Base-by-base conservation (phyloP, 2,113 vertebrate species). In the Python bivittatus region DNA sequence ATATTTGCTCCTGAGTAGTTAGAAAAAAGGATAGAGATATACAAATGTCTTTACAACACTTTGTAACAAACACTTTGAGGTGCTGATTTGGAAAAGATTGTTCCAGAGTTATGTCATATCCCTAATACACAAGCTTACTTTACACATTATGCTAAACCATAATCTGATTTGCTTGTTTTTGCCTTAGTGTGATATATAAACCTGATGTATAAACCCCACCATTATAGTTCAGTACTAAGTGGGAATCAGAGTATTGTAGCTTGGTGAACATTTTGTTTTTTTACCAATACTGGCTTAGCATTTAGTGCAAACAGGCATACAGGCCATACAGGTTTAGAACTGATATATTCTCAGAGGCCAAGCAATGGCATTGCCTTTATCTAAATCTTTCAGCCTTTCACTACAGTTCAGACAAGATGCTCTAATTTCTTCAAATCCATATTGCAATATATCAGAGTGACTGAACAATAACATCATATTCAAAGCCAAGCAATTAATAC, bases 381-480 rank as follows among this genome's bases (percentile, higher is more conserved):
- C 17, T 52, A 61, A 33, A 23, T 1, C 2, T 10, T 83, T 94
- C 72, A 2, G 17, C 42, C 93, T 93, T 91, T 56, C 11, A 91
- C 44, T 0, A 6, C 13, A 23, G 8, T 38, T 56, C 90, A 48
- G 88, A 10, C 13, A 56, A 91, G 64, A 72, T 0, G 0, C 5
- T 86, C 27, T 92, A 84, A 48, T 94, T 95, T 93, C 54, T 93
- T 86, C n/a, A 33, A 86, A 29, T 54, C 13, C 1, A 83, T 33
- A 42, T 53, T 60, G 6, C 8, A 64, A 68, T 86, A 23, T 0
- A 9, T 29, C 11, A 84, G 25, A 52, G 17, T 54, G 0, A 0
- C 53, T 93, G 20, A 29, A 17, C 23, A 84, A 90, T 93, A 52
- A 48, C 12, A 92, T n/a, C 27, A 15, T 53, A n/a, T 57, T 86